Conservation (phyloP, 2,797 vertebrate genomes). For the Prionace glauca region DNA sequence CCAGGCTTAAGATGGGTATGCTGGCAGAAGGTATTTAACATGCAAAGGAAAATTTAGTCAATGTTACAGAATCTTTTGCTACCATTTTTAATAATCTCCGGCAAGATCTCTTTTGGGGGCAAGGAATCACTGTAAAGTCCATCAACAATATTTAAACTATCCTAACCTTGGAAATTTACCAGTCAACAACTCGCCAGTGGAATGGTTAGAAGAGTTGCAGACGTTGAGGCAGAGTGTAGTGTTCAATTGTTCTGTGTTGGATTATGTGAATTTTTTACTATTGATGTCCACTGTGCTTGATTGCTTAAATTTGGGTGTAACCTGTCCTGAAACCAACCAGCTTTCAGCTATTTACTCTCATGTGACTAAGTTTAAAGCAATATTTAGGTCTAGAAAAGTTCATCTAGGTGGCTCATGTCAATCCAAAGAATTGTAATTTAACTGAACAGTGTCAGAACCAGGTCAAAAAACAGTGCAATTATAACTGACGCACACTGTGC, state of each 20-base stretch:
- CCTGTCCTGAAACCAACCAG: constrained; percentile 11
- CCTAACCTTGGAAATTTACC: not conserved
- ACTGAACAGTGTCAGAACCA: not conserved
- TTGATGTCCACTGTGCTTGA: too few relatives aligned
- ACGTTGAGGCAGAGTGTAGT: too few relatives aligned
- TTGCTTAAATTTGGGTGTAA: too few relatives aligned
- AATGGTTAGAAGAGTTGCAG: too few relatives aligned
- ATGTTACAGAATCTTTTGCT: not conserved
- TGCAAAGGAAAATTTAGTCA: not conserved
- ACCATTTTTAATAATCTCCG: not conserved
- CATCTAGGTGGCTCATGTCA: constrained; percentile 33
- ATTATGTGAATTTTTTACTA: too few relatives aligned
- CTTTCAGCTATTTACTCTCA: not conserved
- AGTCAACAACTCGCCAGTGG: not conserved
- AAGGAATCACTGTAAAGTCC: not conserved
- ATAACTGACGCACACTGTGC: constrained; percentile 4
- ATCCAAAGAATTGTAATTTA: constrained; percentile 15
- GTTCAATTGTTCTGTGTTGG: too few relatives aligned
- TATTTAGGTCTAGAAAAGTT: not conserved
- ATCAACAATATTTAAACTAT: not conserved
- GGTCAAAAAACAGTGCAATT: constrained; percentile 9
- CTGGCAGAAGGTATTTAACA: too few relatives aligned
- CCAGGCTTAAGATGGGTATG: too few relatives aligned
- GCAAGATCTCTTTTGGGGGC: not conserved
- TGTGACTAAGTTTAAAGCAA: not conserved